Evolutionary conservation across 2,113 vertebrate genomes (phyloP).

Genomic region (Potamarius usumacintae): DNA sequence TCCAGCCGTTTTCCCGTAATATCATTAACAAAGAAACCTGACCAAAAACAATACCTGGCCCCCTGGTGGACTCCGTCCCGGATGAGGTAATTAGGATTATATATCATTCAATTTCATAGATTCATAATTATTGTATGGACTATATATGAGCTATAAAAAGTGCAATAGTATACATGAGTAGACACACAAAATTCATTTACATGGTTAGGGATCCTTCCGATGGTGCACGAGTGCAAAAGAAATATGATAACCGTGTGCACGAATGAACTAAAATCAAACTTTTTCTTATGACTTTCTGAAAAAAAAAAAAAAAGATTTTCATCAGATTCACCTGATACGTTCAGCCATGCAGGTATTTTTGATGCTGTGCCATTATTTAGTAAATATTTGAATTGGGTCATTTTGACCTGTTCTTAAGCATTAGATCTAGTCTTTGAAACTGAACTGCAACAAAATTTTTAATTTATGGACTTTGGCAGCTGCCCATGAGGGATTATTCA

Average conservation of each 20-base stretch:
- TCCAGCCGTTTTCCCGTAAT: no score
- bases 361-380: not conserved
- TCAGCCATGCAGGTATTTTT: not conserved
- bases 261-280: not conserved
- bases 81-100: no score
- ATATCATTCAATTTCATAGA: no score
- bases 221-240: not conserved
- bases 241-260: not conserved
- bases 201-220: not conserved
- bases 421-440: not conserved
- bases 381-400: not conserved
- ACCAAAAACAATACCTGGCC: no score
- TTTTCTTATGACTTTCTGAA: not conserved
- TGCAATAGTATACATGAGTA: not conserved
- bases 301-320: not conserved
- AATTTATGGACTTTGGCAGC: slow-evolving; percentile 11
- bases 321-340: not conserved
- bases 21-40: no score
- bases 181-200: no score
- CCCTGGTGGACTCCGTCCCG: no score
- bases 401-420: not conserved
- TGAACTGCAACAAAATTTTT: not conserved
- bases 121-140: no score
- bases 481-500: slow-evolving; percentile 39
- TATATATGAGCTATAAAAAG: not conserved